A percentile compares a stretch with the other conserved stretches of the same genome.
These are phyloP conservation scores for Protodeltote pygarga DNA, from an alignment of 2,888 invertebrate species.

Conservation along the genomic window DNA sequence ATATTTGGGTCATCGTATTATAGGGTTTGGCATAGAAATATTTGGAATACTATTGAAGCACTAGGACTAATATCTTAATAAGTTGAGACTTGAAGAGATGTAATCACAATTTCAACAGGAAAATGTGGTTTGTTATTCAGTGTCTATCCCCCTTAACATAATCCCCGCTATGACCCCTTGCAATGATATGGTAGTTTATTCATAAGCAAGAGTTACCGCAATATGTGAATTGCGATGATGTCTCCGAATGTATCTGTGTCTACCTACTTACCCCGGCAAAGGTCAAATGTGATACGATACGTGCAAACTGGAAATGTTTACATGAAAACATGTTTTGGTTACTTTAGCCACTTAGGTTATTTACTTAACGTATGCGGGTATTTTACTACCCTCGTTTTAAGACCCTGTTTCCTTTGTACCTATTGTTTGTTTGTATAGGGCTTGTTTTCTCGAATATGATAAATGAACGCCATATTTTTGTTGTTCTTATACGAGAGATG, in stretches of 20 bases:
- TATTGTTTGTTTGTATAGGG: constrained; percentile 22
- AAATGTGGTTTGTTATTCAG: too few relatives aligned
- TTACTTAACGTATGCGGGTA: constrained; percentile 48
- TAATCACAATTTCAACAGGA: too few relatives aligned
- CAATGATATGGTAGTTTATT: constrained; percentile 14
- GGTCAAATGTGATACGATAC: constrained; percentile 28
- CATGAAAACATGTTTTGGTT: constrained; percentile 60
- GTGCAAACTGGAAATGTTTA: constrained; percentile 42
- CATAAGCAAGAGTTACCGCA: constrained; percentile 11
- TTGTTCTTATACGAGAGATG: constrained; percentile 6
- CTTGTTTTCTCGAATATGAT: constrained; percentile 38
- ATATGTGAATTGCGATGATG: constrained; percentile 5
- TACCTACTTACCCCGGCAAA: constrained; percentile 16
- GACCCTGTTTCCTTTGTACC: constrained; percentile 36
- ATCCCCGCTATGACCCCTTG: neutral
- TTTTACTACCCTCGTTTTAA: constrained; percentile 45
- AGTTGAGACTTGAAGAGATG: too few relatives aligned
- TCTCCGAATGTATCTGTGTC: constrained; percentile 8
- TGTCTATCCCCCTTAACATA: too few relatives aligned
- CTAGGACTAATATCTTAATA: too few relatives aligned
- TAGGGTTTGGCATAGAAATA: neutral
- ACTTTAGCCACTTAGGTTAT: constrained; percentile 49
- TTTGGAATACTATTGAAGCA: neutral
- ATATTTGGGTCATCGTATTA: neutral
- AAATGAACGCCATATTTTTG: constrained; percentile 20